Base-by-base conservation (phyloP, 2,113 vertebrate genomes). In the Chaetops frenatus region DNA sequence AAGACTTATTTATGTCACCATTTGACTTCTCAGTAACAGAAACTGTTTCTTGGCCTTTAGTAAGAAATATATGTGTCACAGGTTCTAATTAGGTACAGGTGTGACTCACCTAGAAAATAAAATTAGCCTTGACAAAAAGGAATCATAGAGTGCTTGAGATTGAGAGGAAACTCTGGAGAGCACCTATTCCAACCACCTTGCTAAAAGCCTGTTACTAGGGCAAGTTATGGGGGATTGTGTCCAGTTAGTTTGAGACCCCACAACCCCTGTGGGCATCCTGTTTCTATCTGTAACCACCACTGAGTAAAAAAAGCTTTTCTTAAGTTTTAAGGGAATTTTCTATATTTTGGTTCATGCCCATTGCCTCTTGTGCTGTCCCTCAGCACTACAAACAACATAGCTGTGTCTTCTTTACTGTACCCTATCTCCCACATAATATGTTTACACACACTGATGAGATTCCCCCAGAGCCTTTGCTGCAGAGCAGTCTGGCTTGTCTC, bases 331-430 rank as follows among this genome's bases (percentile, higher is more conserved):
- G n/a, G 31, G 17, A 35, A 62, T 70, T 84, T 66, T 20, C 40
- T 72, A 4, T 67, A 6, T 42, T 76, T 65, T 31, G 28, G 8
- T 64, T 86, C 45, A 18, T 60, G 18, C 14, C 9, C 4, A 0
- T 47, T 80, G 40, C 18, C 3, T 64, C 15, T 51, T 42, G 13
- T 47, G n/a, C 58, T 70, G 36, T 70, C 23, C 27, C 7, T 80
- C 5, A 3, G 11, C 11, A 36, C 22, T 5, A 11, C 23, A 60
- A 50, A 38, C 9, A 51, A 3, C 2, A 1, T 81, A 16, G 3
- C 24, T 56, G 6, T 82, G 24, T 60, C 44, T 51, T 77, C 33
- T 80, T 71, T 71, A 27, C 44, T 65, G 42, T 74, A 58, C 12
- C 14, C 7, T 4, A 28, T 23, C 7, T 70, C 13, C 42, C 21